Evolutionary conservation across 2,113 vertebrate genomes (phyloP), one percentile per base, ranked within the genome.

Genomic region (Pleuronectes platessa): DNA sequence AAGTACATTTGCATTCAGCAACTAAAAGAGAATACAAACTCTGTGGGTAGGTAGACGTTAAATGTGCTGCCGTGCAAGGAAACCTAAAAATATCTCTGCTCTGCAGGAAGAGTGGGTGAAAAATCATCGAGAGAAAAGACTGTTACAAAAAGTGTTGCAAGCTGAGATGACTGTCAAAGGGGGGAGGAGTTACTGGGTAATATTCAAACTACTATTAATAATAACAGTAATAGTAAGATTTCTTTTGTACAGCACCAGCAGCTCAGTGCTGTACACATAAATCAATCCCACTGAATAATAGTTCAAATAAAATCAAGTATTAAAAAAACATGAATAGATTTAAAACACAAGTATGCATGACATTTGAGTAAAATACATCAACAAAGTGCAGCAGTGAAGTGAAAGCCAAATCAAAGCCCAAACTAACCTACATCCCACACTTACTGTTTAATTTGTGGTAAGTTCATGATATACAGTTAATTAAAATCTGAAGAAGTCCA

Each of bases 71-170:
- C 8, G 31, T 61, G 18, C 31, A 61, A 37, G 7, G 15, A 60
- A 26, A 60, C 14, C 58, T 27, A 60, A 54, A 60, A 60, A 60
- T 60, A 60, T 60, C 58, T 60, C 26, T 18, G 58, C 51, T 60
- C 24, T 31, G 58, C 58, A 60, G 58, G 26, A 60, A 10, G 58
- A 60, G 58, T 26, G 58, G 58, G 58, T 10, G 58, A 31, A 60
- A 51, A 14, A 18, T 18, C 12, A 27, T 15, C 26, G 17, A 31
- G 4, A 24, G 26, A 60, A 60, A 24, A 18, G 26, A 60, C 58
- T 31, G 24, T 11, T 13, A 26, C 45, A 49, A 17, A 49, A 56
- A 24, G 21, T 24, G 54, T 24, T 24, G 54, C 21, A 11, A 56
- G 3, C 54, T 56, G 21, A 0, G 51, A 53, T 20, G 18, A 9